phyloP scores from a whole-genome alignment of 2,113 vertebrate species.

The Aspidoscelis tigris region DNA sequence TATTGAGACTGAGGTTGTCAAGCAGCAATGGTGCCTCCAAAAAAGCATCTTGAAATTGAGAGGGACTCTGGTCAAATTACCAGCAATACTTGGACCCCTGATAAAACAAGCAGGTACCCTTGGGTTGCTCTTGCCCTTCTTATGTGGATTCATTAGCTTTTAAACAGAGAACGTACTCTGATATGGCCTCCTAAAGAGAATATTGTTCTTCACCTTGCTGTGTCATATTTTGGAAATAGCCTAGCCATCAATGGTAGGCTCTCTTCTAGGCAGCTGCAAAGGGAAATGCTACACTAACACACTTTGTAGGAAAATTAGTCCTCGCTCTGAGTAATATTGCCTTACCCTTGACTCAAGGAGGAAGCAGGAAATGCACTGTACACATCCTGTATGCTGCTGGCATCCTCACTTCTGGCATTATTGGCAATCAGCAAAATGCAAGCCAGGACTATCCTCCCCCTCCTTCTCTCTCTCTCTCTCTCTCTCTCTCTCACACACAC shows the following conservation, averaged over 20 bases:
- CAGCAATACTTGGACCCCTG: too few species aligned
- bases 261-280: not conserved
- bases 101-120: not conserved
- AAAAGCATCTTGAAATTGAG: too few species aligned
- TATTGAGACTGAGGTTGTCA: too few species aligned
- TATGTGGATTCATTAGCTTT: slow-evolving; percentile 3
- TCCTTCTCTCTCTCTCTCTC: too few species aligned
- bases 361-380: slow-evolving; percentile 1
- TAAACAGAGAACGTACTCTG: not conserved
- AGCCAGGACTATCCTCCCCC: not conserved
- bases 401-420: not conserved
- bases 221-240: slow-evolving; percentile 5
- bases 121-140: not conserved
- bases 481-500: too few species aligned
- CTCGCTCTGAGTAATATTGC: slow-evolving; percentile 2
- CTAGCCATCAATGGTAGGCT: not conserved
- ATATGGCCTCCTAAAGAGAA: slow-evolving; percentile 17
- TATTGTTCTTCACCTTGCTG: slow-evolving; percentile 1
- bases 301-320: not conserved
- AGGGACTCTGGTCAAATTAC: too few species aligned
- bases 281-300: slow-evolving; percentile 8
- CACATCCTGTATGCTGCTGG: not conserved
- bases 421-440: not conserved
- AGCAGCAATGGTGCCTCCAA: too few species aligned
- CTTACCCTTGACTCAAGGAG: slow-evolving; percentile 1